Percentiles rank a stretch among this genome's conserved stretches.
Conservation (phyloP, 2,888 invertebrate species). For the Sisyra nigra region DNA sequence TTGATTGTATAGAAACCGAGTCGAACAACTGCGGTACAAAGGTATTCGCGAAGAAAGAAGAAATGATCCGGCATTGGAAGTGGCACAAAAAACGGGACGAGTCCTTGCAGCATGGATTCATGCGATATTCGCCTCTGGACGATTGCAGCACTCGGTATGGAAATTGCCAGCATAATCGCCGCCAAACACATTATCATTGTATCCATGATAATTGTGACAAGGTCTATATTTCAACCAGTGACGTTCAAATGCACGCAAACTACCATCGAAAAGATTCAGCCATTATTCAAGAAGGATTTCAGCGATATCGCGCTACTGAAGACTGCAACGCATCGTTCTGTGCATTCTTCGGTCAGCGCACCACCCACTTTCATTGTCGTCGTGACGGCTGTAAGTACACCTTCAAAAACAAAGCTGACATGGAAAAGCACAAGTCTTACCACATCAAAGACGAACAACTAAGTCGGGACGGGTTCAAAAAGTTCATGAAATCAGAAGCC, state of each 20-base stretch:
- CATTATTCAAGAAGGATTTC: constrained; percentile 95
- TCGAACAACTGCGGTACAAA: constrained; percentile 27
- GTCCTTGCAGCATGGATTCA: constrained; percentile 87
- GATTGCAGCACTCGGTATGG: constrained; percentile 80
- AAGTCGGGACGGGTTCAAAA: constrained; percentile 92
- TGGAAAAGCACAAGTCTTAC: constrained; percentile 98
- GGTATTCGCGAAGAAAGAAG: constrained; percentile 96
- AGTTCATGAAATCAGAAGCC: constrained; percentile 92
- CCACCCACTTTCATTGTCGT: constrained; percentile 95
- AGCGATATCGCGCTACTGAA: constrained; percentile 89
- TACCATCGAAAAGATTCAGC: constrained; percentile 96
- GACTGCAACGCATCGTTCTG: constrained; percentile 86
- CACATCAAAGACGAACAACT: constrained; percentile 95
- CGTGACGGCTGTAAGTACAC: constrained; percentile 83
- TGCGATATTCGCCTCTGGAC: constrained; percentile 81
- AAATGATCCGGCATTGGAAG: constrained; percentile 97
- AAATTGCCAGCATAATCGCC: constrained; percentile 79
- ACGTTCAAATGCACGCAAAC: constrained; percentile 99
- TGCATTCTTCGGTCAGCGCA: constrained; percentile 83
- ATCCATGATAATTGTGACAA: constrained; percentile 87
- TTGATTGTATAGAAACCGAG: constrained; percentile 54
- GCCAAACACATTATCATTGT: constrained; percentile 95
- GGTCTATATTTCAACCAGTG: constrained; percentile 96
- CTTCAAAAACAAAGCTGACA: constrained; percentile 98
- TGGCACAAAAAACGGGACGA: constrained; percentile 99